Conservation (phyloP, 2,888 invertebrate genomes). For the Cheilosia pagana region DNA sequence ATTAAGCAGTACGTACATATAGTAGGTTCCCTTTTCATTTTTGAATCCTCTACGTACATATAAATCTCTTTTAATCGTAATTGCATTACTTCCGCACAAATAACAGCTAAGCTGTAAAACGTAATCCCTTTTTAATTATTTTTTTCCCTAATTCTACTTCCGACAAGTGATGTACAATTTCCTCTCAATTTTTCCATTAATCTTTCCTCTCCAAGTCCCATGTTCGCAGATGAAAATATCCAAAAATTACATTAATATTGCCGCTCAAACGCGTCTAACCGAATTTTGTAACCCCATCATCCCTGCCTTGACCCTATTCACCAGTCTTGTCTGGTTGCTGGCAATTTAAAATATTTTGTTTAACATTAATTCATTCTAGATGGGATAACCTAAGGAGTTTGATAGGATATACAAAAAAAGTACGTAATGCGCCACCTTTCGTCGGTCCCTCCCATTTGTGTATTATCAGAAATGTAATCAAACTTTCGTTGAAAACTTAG, state of each 20-base stretch:
- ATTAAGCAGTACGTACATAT: no score
- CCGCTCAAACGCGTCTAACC: slow-evolving; percentile 15
- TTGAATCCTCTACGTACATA: no score
- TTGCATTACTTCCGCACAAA: slow-evolving; percentile 41
- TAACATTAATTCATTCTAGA: slow-evolving; percentile 41
- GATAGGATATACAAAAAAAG: slow-evolving; percentile 24
- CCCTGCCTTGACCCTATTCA: slow-evolving; percentile 26
- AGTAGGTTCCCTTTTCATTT: no score
- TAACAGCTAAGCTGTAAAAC: slow-evolving; percentile 30
- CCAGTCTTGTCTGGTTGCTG: slow-evolving; percentile 8
- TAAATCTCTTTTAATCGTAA: slow-evolving; percentile 30
- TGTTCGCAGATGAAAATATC: slow-evolving; percentile 17
- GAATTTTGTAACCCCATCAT: slow-evolving; percentile 21
- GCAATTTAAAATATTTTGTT: slow-evolving; percentile 38
- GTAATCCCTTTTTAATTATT: slow-evolving; percentile 65
- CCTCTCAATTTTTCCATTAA: slow-evolving; percentile 40
- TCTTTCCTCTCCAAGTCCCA: slow-evolving; percentile 14
- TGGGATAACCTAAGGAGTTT: slow-evolving; percentile 40
- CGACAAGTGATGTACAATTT: slow-evolving; percentile 48
- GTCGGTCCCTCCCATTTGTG: slow-evolving; percentile 11
- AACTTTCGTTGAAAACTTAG: slow-evolving; percentile 55
- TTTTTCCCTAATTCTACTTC: slow-evolving; percentile 51
- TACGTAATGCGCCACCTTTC: slow-evolving; percentile 28
- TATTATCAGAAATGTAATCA: slow-evolving; percentile 69
- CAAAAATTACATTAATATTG: slow-evolving; percentile 49